Evolutionary conservation across 1,140 invertebrate genomes (phyloP).

Genomic region (Lineus longissimus): DNA sequence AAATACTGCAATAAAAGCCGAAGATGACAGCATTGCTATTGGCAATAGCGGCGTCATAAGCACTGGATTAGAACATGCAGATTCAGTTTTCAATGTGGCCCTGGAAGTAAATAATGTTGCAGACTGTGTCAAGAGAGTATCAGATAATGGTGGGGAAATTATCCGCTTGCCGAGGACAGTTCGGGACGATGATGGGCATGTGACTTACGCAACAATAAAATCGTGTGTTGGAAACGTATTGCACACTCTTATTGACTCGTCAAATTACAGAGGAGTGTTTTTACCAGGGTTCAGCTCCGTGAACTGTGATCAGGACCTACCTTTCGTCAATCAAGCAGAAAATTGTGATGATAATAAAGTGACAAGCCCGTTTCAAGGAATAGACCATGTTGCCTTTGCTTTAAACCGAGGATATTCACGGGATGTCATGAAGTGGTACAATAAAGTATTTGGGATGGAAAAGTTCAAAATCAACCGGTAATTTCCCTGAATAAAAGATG

Average conservation of each 20-base stretch:
- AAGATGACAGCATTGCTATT: too few species aligned
- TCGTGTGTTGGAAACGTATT: constrained; percentile 58
- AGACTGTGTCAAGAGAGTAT: constrained; percentile 31
- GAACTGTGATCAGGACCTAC: not conserved
- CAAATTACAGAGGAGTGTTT: constrained; percentile 51
- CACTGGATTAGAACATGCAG: constrained; percentile 14
- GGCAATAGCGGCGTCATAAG: not conserved
- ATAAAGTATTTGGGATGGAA: constrained; percentile 56
- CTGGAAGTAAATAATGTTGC: constrained; percentile 54
- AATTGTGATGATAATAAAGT: not conserved
- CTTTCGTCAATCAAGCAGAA: not conserved
- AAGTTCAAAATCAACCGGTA: constrained; percentile 57
- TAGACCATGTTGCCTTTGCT: constrained; percentile 58
- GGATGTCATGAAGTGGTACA: constrained; percentile 55
- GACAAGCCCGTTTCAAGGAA: constrained; percentile 26
- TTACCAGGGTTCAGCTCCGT: constrained; percentile 50
- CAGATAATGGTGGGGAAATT: constrained; percentile 31
- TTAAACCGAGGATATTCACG: constrained; percentile 47
- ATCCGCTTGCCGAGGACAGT: constrained; percentile 34
- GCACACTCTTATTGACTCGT: constrained; percentile 55
- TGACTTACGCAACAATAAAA: constrained; percentile 51
- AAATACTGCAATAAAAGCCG: too few species aligned
- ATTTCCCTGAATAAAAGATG: too few species aligned
- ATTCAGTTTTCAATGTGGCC: constrained; percentile 57
- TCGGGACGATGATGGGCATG: constrained; percentile 40